Evolutionary conservation across 2,888 invertebrate species (phyloP), one percentile per base, ranked within the genome.

Genomic region (Alcis repandata): DNA sequence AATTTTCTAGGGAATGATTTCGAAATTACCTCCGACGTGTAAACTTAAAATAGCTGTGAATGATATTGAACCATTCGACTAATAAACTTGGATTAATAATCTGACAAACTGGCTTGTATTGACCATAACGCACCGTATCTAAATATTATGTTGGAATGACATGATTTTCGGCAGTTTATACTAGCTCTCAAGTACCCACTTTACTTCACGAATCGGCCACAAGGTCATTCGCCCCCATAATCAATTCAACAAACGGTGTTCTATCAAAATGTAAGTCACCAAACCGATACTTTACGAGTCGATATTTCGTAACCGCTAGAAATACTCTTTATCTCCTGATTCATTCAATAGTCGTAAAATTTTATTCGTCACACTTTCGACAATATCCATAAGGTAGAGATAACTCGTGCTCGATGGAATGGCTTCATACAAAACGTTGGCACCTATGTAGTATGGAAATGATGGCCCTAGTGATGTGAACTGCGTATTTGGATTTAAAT

Each of bases 311-410:
- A 75, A 77, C 70, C 71, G 64, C 70, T 57, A 49, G 59, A 73
- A 74, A 76, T 72, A 69, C 60, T 67, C 69, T 70, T 78, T 80
- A 82, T 83, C 80, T 73, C 68, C 73, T 77, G 65, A 66, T 66
- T 60, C 77, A 80, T 79, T 74, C 74, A 69, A 74, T 59, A 67
- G 71, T 79, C 82, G 82, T 86, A 85, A 83, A 84, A 82, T 82
- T 85, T 84, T 82, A 85, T 77, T 56, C 76, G 79, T 75, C 73
- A 79, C 79, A 79, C 82, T 82, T 85, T 83, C 79, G 78, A 78
- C 76, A 75, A 78, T 81, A 82, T 79, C 79, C 78, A 74, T 82
- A 80, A 76, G 74, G 67, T 75, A 74, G 59, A 79, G 81, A 85
- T 84, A 84, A 76, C 70, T 70, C 71, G 66, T 62, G 69, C 67